A percentile compares a stretch with the other conserved stretches of the same genome.
These are phyloP conservation scores for Pterocles burchelli DNA, from an alignment of 2,113 vertebrate species.

Conservation along the genomic window DNA sequence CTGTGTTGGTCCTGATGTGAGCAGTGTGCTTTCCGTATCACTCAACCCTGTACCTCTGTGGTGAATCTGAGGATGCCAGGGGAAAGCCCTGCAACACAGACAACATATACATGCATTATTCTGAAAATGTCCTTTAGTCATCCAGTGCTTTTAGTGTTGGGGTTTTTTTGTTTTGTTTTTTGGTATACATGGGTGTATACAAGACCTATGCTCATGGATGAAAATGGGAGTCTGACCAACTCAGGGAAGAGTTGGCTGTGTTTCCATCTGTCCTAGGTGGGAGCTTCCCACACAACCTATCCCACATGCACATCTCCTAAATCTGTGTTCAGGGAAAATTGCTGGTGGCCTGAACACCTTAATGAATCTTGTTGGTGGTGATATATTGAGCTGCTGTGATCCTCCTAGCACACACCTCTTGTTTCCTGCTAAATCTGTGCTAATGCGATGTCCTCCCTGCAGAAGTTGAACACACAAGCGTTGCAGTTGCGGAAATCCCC, in stretches of 20 bases:
- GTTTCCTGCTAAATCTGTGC: background rate
- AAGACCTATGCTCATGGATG: background rate
- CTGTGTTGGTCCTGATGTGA: background rate
- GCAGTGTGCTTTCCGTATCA: background rate
- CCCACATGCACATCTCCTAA: background rate
- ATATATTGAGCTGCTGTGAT: background rate
- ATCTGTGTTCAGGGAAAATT: background rate
- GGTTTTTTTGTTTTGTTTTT: background rate
- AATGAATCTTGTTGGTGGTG: background rate
- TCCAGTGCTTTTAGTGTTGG: background rate
- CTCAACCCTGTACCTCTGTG: background rate
- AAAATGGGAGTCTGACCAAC: background rate
- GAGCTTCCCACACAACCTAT: background rate
- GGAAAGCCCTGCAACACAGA: background rate
- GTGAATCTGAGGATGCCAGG: background rate
- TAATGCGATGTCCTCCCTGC: background rate
- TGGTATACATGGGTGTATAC: background rate
- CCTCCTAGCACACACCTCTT: background rate
- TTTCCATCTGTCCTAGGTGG: background rate
- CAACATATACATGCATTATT: background rate
- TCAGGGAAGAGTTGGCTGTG: background rate
- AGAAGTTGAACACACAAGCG: background rate
- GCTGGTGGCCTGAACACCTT: background rate
- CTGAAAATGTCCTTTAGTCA: background rate
- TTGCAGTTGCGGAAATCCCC: background rate